Evolutionary conservation across 2,113 vertebrate species (phyloP).

Genomic region (Guaruba guarouba): DNA sequence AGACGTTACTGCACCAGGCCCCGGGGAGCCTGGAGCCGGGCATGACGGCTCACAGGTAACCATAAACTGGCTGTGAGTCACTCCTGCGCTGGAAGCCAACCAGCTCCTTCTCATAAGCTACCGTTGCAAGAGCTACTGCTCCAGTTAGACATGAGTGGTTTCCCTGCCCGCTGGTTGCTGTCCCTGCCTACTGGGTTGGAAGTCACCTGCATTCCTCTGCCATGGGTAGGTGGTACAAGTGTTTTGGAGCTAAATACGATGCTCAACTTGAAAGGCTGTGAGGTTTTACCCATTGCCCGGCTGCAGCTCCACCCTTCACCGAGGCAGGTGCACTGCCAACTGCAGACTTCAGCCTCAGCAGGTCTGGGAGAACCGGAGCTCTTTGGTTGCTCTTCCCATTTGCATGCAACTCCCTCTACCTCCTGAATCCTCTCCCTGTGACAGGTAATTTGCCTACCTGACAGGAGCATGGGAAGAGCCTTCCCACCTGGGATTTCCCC

Average conservation of each 20-base stretch:
- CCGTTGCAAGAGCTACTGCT: neutral
- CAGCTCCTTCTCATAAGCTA: neutral
- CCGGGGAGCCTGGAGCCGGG: accelerated
- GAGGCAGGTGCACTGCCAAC: neutral
- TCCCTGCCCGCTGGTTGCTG: neutral
- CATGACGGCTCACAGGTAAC: neutral
- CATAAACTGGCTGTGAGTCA: neutral
- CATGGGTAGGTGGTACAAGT: neutral
- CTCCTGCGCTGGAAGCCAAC: neutral
- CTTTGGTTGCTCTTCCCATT: neutral
- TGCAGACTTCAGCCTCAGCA: neutral
- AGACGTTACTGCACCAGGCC: neutral
- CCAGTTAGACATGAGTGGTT: neutral
- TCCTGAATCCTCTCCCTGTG: neutral
- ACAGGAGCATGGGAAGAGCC: neutral
- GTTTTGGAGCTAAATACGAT: neutral
- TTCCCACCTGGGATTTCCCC: slow-evolving; percentile 13
- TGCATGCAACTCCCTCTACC: slow-evolving; percentile 36
- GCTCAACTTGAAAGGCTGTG: neutral
- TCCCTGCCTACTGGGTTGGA: neutral
- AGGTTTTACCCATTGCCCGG: neutral
- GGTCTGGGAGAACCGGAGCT: neutral
- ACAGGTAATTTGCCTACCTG: slow-evolving; percentile 21
- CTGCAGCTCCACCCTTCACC: neutral
- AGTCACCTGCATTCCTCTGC: neutral